Percentiles rank a stretch among this genome's conserved stretches.
Evolutionary conservation across 2,888 invertebrate genomes (phyloP).

Genomic region (Thereva nobilitata): DNA sequence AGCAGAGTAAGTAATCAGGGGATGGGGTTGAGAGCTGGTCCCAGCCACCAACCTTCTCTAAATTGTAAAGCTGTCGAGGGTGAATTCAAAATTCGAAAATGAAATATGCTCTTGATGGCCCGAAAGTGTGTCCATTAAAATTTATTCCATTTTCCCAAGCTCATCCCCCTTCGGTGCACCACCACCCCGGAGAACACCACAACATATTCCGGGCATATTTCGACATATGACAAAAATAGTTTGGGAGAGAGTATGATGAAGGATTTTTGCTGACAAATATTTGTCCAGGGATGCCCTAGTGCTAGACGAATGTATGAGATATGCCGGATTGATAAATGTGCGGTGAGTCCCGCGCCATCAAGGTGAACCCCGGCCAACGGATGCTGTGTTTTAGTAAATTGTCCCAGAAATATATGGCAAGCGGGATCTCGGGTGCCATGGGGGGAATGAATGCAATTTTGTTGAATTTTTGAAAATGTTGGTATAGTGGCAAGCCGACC

Average conservation of each 20-base stretch:
- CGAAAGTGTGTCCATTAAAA: conserved; percentile 41
- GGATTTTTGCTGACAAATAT: conserved; percentile 32
- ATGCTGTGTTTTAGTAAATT: conserved; percentile 22
- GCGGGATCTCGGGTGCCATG: neutral
- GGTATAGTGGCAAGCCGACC: neutral
- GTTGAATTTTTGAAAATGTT: neutral
- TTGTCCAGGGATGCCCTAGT: conserved; percentile 22
- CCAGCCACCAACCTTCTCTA: neutral
- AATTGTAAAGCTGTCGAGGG: conserved; percentile 29
- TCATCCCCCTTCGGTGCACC: neutral
- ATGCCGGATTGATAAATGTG: conserved; percentile 26
- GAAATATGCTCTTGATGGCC: conserved; percentile 40
- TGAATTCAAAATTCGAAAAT: conserved; percentile 35
- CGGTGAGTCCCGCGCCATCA: conserved; percentile 22
- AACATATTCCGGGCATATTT: neutral
- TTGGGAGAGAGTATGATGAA: conserved; percentile 14
- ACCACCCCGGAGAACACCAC: neutral
- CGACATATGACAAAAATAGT: conserved; percentile 8
- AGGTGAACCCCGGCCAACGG: conserved; percentile 11
- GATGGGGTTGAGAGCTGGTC: neutral
- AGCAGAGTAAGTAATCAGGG: neutral
- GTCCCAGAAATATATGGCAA: neutral
- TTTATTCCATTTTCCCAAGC: conserved; percentile 37
- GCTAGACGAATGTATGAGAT: conserved; percentile 4
- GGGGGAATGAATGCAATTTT: neutral